These are phyloP conservation scores for Lophotriccus pileatus DNA, from an alignment of 2,797 vertebrate genomes.

Conservation along the genomic window DNA sequence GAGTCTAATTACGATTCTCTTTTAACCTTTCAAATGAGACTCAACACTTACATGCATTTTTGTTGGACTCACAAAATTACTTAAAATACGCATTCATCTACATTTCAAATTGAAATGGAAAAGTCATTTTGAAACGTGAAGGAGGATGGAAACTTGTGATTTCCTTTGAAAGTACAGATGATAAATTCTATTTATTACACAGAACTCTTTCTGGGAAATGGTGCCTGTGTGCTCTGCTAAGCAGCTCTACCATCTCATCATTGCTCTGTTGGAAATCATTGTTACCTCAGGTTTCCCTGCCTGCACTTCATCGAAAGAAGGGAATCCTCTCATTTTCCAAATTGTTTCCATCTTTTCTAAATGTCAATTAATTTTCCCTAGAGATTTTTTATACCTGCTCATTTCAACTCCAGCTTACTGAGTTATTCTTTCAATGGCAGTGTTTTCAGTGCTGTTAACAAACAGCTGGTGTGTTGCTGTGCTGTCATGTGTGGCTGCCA, in stretches of 20 bases:
- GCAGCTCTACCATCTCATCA: slow-evolving; percentile 59
- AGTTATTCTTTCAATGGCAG: slow-evolving; percentile 55
- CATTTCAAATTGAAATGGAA: slow-evolving; percentile 24
- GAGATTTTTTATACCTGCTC: slow-evolving; percentile 57
- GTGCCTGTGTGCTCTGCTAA: slow-evolving; percentile 1
- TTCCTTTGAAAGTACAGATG: slow-evolving; percentile 10
- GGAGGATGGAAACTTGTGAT: slow-evolving; percentile 28
- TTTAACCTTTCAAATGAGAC: slow-evolving; percentile 24
- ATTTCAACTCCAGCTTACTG: slow-evolving; percentile 52
- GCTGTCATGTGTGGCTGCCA: not conserved
- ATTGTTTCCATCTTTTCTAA: slow-evolving; percentile 52
- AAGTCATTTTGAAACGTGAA: slow-evolving; percentile 31
- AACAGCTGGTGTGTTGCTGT: slow-evolving; percentile 1
- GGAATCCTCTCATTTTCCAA: slow-evolving; percentile 55
- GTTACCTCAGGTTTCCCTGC: slow-evolving; percentile 48
- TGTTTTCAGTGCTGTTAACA: slow-evolving; percentile 47
- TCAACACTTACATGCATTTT: not conserved
- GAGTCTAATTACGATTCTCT: slow-evolving; percentile 28
- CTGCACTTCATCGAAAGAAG: slow-evolving; percentile 39
- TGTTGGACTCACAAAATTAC: not conserved
- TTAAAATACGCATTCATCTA: slow-evolving; percentile 9
- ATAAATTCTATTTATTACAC: slow-evolving; percentile 44
- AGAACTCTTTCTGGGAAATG: not conserved
- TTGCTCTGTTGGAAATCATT: slow-evolving; percentile 53
- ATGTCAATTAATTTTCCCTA: slow-evolving; percentile 58